These are phyloP conservation scores for Dioctria rufipes DNA, from an alignment of 2,888 invertebrate genomes.

Conservation along the genomic window DNA sequence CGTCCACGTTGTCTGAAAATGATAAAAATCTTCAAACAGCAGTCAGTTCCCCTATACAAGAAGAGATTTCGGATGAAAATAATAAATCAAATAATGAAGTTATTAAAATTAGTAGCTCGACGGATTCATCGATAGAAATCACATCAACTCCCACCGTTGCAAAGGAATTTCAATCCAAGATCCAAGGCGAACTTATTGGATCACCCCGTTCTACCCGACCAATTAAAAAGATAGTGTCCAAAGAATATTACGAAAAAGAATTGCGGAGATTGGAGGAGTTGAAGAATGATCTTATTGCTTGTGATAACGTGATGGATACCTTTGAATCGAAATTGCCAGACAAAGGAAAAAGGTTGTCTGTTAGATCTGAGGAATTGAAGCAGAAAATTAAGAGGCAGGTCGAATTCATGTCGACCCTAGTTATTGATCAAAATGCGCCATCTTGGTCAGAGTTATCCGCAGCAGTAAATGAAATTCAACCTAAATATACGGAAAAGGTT, in stretches of 20 bases:
- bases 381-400: slow-evolving; percentile 71
- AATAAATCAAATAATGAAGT: not conserved
- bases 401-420: slow-evolving; percentile 73
- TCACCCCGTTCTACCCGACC: not conserved
- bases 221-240: slow-evolving; percentile 60
- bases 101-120: not conserved
- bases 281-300: slow-evolving; percentile 71
- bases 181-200: not conserved
- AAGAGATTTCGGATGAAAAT: not conserved
- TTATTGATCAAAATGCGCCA: slow-evolving; percentile 63
- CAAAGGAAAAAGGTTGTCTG: slow-evolving; percentile 75
- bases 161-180: slow-evolving; percentile 2
- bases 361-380: slow-evolving; percentile 72
- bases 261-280: slow-evolving; percentile 71
- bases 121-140: too few relatives aligned
- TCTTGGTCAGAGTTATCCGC: slow-evolving; percentile 68
- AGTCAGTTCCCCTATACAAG: not conserved
- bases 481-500: slow-evolving; percentile 67
- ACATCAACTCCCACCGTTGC: not conserved
- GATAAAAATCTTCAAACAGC: not conserved
- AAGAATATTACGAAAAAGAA: slow-evolving; percentile 70
- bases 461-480: slow-evolving; percentile 67
- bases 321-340: slow-evolving; percentile 74
- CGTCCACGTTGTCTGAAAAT: slow-evolving; percentile 54
- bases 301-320: slow-evolving; percentile 64